Conservation (phyloP, 2,888 invertebrate species). For the Petrolisthes manimaculis region DNA sequence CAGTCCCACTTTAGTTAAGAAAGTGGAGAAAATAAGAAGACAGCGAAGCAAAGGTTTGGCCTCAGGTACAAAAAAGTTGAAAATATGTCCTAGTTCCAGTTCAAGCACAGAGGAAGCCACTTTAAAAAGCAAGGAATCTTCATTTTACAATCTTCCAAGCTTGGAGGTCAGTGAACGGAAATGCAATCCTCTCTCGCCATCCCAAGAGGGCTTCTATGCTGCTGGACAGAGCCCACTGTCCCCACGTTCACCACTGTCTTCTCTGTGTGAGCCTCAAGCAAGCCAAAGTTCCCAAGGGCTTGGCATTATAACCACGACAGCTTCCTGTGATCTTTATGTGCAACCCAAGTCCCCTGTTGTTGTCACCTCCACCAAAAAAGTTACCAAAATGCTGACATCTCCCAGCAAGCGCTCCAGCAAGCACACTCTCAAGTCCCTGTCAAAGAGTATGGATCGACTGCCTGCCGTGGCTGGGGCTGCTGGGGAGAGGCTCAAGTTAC, state of each 20-base stretch:
- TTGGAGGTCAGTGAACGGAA: conserved; percentile 51
- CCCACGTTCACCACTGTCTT: conserved; percentile 55
- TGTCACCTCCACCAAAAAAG: conserved; percentile 49
- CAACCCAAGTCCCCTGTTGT: conserved; percentile 56
- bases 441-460: conserved; percentile 58
- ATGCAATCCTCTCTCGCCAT: conserved; percentile 48
- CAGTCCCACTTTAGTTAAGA: conserved; percentile 58
- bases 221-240: conserved; percentile 53
- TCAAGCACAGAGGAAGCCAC: conserved; percentile 47
- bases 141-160: conserved; percentile 54
- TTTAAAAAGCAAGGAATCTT: conserved; percentile 45
- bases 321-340: conserved; percentile 48
- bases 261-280: conserved; percentile 55
- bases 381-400: conserved; percentile 46
- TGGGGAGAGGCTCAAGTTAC: conserved; percentile 51
- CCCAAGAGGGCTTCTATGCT: conserved; percentile 49
- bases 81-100: conserved; percentile 53
- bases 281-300: conserved; percentile 56
- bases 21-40: conserved; percentile 59
- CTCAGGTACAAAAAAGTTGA: conserved; percentile 57
- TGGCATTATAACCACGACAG: conserved; percentile 50
- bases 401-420: conserved; percentile 57
- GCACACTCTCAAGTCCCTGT: conserved; percentile 51
- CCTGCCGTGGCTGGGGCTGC: conserved; percentile 55
- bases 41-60: conserved; percentile 57